phyloP scores from a whole-genome alignment of 2,888 invertebrate species.

The Anthrax anthrax region DNA sequence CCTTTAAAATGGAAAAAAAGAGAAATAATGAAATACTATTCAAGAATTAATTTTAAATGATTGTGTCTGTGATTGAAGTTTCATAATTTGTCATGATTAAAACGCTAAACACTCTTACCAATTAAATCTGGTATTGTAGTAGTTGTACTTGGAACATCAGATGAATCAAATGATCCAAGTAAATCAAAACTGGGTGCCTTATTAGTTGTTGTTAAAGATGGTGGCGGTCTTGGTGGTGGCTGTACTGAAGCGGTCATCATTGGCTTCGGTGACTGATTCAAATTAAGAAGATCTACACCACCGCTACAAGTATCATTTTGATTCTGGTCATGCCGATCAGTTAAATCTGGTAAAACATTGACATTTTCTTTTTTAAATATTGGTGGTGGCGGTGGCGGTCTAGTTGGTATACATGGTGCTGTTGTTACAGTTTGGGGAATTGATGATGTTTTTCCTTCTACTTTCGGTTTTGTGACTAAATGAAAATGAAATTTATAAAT shows the following conservation, averaged over 20 bases:
- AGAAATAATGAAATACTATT: too few relatives aligned
- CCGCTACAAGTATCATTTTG: constrained; percentile 20
- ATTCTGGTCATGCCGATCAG: constrained; percentile 22
- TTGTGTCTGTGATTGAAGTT: too few relatives aligned
- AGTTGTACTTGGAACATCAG: constrained; percentile 26
- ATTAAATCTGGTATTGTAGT: constrained; percentile 28
- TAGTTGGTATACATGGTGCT: constrained; percentile 21
- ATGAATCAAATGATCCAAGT: constrained; percentile 35
- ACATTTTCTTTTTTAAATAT: background rate
- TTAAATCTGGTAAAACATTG: constrained; percentile 25
- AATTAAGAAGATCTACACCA: constrained; percentile 43
- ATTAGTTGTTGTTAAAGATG: constrained; percentile 23
- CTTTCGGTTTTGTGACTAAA: constrained; percentile 35
- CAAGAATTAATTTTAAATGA: too few relatives aligned
- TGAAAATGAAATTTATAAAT: constrained; percentile 5
- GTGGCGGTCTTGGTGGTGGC: constrained; percentile 20
- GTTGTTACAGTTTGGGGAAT: constrained; percentile 27
- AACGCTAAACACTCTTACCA: too few relatives aligned
- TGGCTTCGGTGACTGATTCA: constrained; percentile 28
- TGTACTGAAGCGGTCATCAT: too few relatives aligned
- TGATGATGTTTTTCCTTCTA: constrained; percentile 14
- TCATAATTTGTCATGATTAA: too few relatives aligned
- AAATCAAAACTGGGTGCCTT: constrained; percentile 44
- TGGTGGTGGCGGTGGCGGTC: constrained; percentile 20
- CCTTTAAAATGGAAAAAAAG: constrained; percentile 8